Base-by-base conservation (phyloP, 2,797 vertebrate species). In the Sebastes alutus region DNA sequence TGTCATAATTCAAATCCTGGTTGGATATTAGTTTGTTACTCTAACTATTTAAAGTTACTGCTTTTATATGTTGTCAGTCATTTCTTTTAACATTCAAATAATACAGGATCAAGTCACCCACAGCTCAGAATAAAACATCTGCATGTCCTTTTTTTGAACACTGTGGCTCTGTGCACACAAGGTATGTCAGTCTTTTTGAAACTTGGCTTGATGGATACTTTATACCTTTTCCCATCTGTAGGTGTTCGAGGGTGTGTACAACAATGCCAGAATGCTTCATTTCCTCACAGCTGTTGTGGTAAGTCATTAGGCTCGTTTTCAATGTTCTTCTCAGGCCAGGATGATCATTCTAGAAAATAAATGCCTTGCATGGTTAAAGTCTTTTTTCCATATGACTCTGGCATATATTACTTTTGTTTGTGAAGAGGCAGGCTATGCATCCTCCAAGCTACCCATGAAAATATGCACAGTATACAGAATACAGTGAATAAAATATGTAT, bases 251-350 rank as follows among this genome's bases (percentile, higher is more conserved):
- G 97, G 97, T 65, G 97, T 98, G 27, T 98, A 98, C 93, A 98
- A 97, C 89, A 98, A 98, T 91, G 97, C 97, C 69, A 96, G 97
- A 90, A 98, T 98, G 97, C 95, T 98, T 78, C 97, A 98, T 94
- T 98, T 97, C 91, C 96, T 98, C 77, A 98, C 97, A 82, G 97
- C 97, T 76, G 97, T 98, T 69, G 97, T 98, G 97, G 97, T 98
- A 87, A 96, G 97, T 97, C 23, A 70, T 85, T 75, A 65, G 14
- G 7, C 27, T 66, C 25, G 1, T 77, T 78, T 16, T 72, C 27
- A 32, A 1, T 65, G 46, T 70, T 22, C 12, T 52, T 66, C 29
- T 63, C 10, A 27, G 13, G 71, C 22, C 5, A 42, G 32, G 12
- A 65, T 79, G 7, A 49, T 74, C 42, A 5, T 49, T 72, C 4